phyloP scores from a whole-genome alignment of 2,888 invertebrate genomes.

The Psylliodes chrysocephalus region DNA sequence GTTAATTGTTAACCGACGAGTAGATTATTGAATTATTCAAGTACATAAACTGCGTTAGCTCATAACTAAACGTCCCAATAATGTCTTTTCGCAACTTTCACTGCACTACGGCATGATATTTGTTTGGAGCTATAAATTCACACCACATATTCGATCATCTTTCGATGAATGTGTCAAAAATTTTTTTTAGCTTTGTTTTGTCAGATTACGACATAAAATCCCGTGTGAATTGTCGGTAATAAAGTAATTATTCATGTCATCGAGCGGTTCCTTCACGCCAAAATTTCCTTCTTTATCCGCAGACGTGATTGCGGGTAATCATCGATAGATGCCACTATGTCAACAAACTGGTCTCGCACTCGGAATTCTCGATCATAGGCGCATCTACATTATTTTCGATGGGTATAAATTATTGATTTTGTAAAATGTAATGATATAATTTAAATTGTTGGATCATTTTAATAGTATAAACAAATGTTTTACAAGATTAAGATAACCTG shows the following conservation, averaged over 20 bases:
- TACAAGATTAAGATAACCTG: no score
- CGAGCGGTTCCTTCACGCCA: not conserved
- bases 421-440: no score
- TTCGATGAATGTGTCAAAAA: slow-evolving; percentile 27
- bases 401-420: not conserved
- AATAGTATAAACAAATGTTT: no score
- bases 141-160: slow-evolving; percentile 32
- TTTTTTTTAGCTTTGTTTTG: slow-evolving; percentile 16
- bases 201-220: slow-evolving; percentile 12
- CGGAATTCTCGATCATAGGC: not conserved
- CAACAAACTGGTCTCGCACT: not conserved
- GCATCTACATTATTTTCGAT: not conserved
- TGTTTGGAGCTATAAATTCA: slow-evolving; percentile 24
- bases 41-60: not conserved
- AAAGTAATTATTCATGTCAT: slow-evolving; percentile 16
- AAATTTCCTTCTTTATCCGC: slow-evolving; percentile 16
- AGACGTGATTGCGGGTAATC: not conserved
- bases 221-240: slow-evolving; percentile 15
- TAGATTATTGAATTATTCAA: not conserved
- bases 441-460: no score
- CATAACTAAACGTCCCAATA: not conserved
- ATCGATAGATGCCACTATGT: slow-evolving; percentile 24
- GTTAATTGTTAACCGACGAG: not conserved
- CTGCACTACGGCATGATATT: slow-evolving; percentile 27
- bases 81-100: slow-evolving; percentile 14